Base-by-base conservation (phyloP, 2,888 invertebrate species). In the Thecocarcelia acutangulata region DNA sequence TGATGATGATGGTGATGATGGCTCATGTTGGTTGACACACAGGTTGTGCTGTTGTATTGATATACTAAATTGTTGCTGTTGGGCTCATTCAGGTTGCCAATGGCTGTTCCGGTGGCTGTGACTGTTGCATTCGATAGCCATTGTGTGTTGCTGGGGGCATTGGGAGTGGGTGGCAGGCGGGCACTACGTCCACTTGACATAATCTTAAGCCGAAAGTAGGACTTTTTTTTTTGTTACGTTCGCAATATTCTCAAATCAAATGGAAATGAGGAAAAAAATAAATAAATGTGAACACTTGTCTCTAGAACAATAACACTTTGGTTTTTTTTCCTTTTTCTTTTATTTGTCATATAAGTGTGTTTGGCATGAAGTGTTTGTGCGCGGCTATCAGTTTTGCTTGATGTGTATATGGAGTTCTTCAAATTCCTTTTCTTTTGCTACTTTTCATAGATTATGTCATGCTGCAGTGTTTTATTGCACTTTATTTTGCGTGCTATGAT, bases 141-240 rank as follows among this genome's bases (percentile, higher is more conserved):
- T 83, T 83, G 70, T 68, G 70, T 87, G 79, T 86, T 87, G 80
- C 85, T 86, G 85, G 84, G 63, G 77, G 77, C 81, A 85, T 86
- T 88, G 78, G 90, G 90, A 81, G 90, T 90, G 75, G 89, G 89
- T 79, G 90, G 90, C 81, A 90, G 85, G 83, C 90, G 87, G 77
- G 90, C 90, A 84, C 90, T 90, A 76, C 90, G 90, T 85, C 90
- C 90, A 87, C 90, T 90, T 85, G 90, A 89, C 90, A 90, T 90
- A 84, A 83, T 85, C 84, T 78, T 73, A 73, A 63, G 56, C 54
- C 59, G 24, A 54, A 24, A 63, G 56, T 33, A 54, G 42, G 9
- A 15, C 64, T 44, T 66, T 44, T 24, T 33, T n/a, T 70, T 44
- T 66, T 44, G 40, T 33, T n/a, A 9, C 58, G 40, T 24, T 33